A percentile compares a stretch with the other conserved stretches of the same genome.
Evolutionary conservation across 2,888 invertebrate species (phyloP).

Genomic region (Acleris laterana): DNA sequence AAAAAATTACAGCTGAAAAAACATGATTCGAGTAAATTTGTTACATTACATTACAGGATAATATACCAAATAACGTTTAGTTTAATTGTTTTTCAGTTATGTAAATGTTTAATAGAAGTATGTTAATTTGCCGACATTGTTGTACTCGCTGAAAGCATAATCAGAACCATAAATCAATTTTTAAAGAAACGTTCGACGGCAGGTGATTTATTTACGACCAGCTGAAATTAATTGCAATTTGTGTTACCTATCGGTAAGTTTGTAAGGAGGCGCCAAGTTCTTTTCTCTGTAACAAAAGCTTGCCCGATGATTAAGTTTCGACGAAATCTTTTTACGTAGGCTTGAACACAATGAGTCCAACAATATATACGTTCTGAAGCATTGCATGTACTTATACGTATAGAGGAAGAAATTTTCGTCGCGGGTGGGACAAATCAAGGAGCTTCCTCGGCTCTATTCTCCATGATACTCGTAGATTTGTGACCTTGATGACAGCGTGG

Average conservation of each 20-base stretch:
- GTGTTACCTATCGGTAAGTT: slow-evolving; percentile 36
- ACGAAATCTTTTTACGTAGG: slow-evolving; percentile 50
- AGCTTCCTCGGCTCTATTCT: slow-evolving; percentile 65
- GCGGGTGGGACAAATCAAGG: slow-evolving; percentile 60
- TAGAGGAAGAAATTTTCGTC: slow-evolving; percentile 59
- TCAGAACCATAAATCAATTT: slow-evolving; percentile 24
- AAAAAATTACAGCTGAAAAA: too few species aligned
- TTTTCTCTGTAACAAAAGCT: slow-evolving; percentile 55
- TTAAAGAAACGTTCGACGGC: slow-evolving; percentile 24
- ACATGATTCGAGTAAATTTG: too few species aligned
- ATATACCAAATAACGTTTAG: too few species aligned
- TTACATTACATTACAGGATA: too few species aligned
- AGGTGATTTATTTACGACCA: slow-evolving; percentile 9
- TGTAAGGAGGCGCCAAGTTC: slow-evolving; percentile 45
- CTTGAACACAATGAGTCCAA: slow-evolving; percentile 59
- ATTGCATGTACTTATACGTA: slow-evolving; percentile 38
- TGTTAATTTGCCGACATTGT: neutral
- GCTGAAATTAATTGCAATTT: slow-evolving; percentile 39
- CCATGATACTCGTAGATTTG: slow-evolving; percentile 65
- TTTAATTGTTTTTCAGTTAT: neutral
- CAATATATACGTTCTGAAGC: slow-evolving; percentile 23
- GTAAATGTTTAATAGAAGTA: neutral
- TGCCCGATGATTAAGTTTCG: slow-evolving; percentile 45
- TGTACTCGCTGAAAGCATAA: slow-evolving; percentile 2
- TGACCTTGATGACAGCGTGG: slow-evolving; percentile 48